Conservation (phyloP, 2,888 invertebrate genomes). For the Lasioglossum oenotherae region DNA sequence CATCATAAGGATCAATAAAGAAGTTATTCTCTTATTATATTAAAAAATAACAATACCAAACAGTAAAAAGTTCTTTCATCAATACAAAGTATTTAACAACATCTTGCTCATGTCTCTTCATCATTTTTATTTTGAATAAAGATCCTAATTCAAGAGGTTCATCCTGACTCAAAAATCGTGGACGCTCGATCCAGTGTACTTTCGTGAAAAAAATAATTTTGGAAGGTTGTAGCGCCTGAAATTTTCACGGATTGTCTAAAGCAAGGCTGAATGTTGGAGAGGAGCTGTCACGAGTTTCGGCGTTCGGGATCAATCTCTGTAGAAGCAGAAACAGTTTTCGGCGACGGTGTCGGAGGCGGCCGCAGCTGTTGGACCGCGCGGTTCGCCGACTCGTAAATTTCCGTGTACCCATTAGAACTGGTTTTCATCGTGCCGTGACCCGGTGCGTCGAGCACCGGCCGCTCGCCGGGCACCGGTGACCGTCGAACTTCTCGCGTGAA, state of each 20-base stretch:
- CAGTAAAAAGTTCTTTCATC: too few species aligned
- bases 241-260: too few species aligned
- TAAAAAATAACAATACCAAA: not conserved
- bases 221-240: too few species aligned
- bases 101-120: too few species aligned
- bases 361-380: not conserved
- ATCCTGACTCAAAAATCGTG: too few species aligned
- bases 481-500: conserved; percentile 59
- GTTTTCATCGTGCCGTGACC: conserved; percentile 40
- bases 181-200: not conserved
- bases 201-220: too few species aligned
- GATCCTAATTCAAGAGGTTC: too few species aligned
- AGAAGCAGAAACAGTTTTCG: not conserved
- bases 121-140: too few species aligned
- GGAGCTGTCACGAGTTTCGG: not conserved
- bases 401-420: conserved; percentile 44
- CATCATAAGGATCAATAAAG: too few species aligned
- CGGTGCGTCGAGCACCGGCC: conserved; percentile 5
- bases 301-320: not conserved
- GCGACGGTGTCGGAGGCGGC: not conserved
- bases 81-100: too few species aligned
- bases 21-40: not conserved
- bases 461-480: conserved; percentile 6
- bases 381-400: conserved; percentile 18
- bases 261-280: not conserved